Conservation (phyloP, 2,888 invertebrate genomes). For the Caenorhabditis panamensis region DNA sequence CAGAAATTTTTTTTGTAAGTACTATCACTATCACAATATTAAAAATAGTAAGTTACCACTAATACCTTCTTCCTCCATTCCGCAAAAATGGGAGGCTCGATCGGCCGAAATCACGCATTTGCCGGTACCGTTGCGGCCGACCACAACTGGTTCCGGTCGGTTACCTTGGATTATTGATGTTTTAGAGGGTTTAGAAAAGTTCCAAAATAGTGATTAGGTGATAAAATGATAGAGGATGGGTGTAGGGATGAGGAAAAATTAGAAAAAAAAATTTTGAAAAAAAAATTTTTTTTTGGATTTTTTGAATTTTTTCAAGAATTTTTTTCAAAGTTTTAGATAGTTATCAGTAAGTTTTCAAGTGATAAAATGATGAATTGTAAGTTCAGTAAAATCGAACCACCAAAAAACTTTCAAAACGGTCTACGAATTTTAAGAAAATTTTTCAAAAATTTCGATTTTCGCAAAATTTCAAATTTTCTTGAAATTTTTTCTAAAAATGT, state of each 20-base stretch:
- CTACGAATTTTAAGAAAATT: background rate
- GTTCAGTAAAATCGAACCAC: background rate
- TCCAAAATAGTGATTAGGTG: background rate
- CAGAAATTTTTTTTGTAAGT: background rate
- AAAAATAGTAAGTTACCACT: background rate
- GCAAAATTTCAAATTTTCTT: no score
- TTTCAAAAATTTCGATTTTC: background rate
- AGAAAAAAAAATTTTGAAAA: no score
- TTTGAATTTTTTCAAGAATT: background rate
- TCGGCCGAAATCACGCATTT: conserved; percentile 80
- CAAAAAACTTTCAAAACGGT: background rate
- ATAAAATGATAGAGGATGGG: background rate
- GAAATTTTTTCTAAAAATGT: no score
- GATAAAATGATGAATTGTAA: background rate
- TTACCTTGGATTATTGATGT: conserved; percentile 21
- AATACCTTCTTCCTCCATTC: conserved; percentile 78
- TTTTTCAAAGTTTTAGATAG: background rate
- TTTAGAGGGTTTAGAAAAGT: no score
- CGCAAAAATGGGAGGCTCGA: conserved; percentile 80
- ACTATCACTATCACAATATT: conserved; percentile 31
- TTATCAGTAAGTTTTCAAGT: no score
- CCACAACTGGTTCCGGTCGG: conserved; percentile 60
- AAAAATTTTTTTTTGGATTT: background rate
- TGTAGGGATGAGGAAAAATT: no score
- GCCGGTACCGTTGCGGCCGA: conserved; percentile 70